Evolutionary conservation across 2,113 vertebrate genomes (phyloP), one percentile per base, ranked within the genome.

Genomic region (Labrus mixtus): DNA sequence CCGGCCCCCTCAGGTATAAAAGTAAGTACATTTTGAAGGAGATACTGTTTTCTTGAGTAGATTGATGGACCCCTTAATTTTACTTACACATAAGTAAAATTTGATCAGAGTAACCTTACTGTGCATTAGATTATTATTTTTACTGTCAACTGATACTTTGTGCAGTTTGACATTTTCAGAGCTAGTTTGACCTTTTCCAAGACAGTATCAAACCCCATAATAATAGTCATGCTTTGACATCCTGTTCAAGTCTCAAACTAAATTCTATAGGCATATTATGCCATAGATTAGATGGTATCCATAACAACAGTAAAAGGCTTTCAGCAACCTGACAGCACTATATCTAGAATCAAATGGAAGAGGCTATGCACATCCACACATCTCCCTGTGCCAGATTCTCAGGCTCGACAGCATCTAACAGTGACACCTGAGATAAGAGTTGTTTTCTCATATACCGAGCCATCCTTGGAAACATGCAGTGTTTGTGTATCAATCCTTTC

Each of bases 361-460:
- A 73, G 50, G 48, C 73, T 48, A 50, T 62, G 64, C 78, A 75
- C 66, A 73, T 79, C 70, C 64, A 71, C 61, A 54, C 19, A 13
- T 80, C 77, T 87, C 65, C 22, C 45, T 59, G 33, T 57, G 64
- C 62, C 73, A 78, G 66, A 73, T 65, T 74, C 62, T 72, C 65
- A 29, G 51, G 36, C 68, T 56, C 84, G 85, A 87, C 79, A 78
- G 79, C 37, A 67, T 86, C 68, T 62, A 65, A 85, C 54, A 8
- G 58, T 73, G 79, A 82, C 71, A 79, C 88, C 75, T 88, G 80
- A 89, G 79, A 84, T 89, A 76, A 79, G 70, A 83, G 64, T 36
- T 61, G 73, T 76, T 77, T 80, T 78, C 70, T 69, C 54, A 70
- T 82, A 81, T 56, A 71, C 46, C 23, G 53, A 77, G 61, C 46